Evolutionary conservation across 2,113 vertebrate genomes (phyloP).

Genomic region (Poeciliopsis retropinna): DNA sequence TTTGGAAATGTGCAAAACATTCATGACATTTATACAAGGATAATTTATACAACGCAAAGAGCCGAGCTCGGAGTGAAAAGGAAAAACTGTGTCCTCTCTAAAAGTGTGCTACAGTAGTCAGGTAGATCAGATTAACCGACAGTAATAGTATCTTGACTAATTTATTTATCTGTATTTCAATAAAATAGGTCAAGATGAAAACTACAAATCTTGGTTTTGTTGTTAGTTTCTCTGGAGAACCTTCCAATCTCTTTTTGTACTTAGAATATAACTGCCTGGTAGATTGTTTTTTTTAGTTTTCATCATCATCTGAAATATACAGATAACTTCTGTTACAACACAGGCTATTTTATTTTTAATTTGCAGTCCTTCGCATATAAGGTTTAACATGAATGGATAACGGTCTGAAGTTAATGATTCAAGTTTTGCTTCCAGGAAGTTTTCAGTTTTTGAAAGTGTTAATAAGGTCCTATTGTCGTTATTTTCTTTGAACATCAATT

Average conservation of each 20-base stretch:
- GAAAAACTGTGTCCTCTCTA: neutral
- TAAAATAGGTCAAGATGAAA: constrained; percentile 21
- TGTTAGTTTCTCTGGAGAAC: neutral
- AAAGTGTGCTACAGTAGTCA: constrained; percentile 19
- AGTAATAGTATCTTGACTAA: constrained; percentile 19
- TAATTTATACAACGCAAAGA: constrained; percentile 13
- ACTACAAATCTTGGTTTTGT: constrained; percentile 40
- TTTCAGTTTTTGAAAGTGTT: too few species aligned
- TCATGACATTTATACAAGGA: neutral
- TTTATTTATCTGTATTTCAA: constrained; percentile 25
- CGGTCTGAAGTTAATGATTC: too few species aligned
- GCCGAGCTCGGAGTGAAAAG: constrained; percentile 5
- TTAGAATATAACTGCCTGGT: constrained; percentile 13
- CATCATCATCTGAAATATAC: neutral
- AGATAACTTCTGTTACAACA: neutral
- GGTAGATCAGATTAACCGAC: constrained; percentile 35
- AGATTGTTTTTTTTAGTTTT: neutral
- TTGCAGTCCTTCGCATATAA: neutral
- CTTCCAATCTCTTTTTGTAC: neutral
- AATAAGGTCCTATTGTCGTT: too few species aligned
- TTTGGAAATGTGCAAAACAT: neutral
- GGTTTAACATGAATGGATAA: constrained; percentile 4
- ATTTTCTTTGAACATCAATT: too few species aligned
- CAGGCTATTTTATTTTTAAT: neutral
- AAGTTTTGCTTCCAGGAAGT: too few species aligned